A percentile compares a stretch with the other conserved stretches of the same genome.
Conservation (phyloP, 2,113 vertebrate genomes). For the Semicossyphus pulcher region DNA sequence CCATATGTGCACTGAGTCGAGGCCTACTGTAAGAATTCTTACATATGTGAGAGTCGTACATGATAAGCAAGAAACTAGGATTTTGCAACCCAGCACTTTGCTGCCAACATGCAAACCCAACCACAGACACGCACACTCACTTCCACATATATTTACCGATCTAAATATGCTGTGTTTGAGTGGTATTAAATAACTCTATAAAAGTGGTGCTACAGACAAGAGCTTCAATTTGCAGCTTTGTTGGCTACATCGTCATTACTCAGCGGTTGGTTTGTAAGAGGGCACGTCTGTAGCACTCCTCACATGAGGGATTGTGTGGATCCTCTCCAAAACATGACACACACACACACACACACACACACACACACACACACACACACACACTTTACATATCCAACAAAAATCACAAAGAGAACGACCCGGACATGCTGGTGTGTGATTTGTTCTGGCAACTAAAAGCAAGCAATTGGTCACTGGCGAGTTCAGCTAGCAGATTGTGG, state of each 20-base stretch:
- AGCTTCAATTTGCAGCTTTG: slow-evolving; percentile 54
- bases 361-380: slow-evolving; percentile 24
- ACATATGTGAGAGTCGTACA: background rate
- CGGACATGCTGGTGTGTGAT: slow-evolving; percentile 49
- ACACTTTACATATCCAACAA: slow-evolving; percentile 13
- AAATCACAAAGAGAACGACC: slow-evolving; percentile 56
- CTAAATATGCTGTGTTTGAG: slow-evolving; percentile 27
- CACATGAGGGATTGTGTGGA: slow-evolving; percentile 46
- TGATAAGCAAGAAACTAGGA: slow-evolving; percentile 24
- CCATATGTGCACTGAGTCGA: slow-evolving; percentile 9
- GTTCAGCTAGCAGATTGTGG: slow-evolving; percentile 47
- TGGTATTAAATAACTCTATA: slow-evolving; percentile 51
- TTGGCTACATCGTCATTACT: slow-evolving; percentile 62
- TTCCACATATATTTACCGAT: slow-evolving; percentile 42
- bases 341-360: slow-evolving; percentile 24
- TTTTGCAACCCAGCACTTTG: slow-evolving; percentile 28
- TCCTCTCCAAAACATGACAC: slow-evolving; percentile 48
- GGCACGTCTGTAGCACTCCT: slow-evolving; percentile 50
- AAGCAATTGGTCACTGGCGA: slow-evolving; percentile 48
- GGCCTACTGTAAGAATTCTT: background rate
- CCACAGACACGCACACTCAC: slow-evolving; percentile 29
- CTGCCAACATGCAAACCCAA: slow-evolving; percentile 17
- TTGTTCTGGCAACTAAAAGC: slow-evolving; percentile 56
- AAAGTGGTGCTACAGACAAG: slow-evolving; percentile 39
- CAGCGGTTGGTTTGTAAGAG: slow-evolving; percentile 63